Base-by-base conservation (phyloP, 2,797 vertebrate genomes). In the Pangasius larnaudii region DNA sequence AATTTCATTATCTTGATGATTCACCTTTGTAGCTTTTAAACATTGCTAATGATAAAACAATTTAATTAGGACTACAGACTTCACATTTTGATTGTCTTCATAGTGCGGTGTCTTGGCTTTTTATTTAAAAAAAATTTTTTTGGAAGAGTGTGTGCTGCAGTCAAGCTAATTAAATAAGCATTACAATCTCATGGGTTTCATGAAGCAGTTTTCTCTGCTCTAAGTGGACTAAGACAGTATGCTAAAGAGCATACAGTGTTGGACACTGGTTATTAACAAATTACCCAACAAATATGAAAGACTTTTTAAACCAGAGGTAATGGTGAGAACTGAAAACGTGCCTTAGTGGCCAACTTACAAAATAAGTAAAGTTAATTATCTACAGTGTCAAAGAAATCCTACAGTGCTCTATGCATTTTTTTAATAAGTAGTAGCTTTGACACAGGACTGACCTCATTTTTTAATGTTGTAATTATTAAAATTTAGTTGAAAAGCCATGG, bases 91-190 rank as follows among this genome's bases (percentile, higher is more conserved):
- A 63, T 88, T 63, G 74, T 82, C 85, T 85, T 19, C 42, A 61
- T 24, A 58, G 46, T 75, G 39, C 61, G 78, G 39, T 79, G 33
- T 27, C 61, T 75, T 85, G 53, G 24, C 83, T 87, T 65, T 24
- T 72, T 58, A 18, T 27, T n/a, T 36, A 51, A 87, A 84, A 69
- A 46, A 56, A 67, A 5, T 5, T 56, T 18, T 18, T 56, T 56
- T 86, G 69, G 51, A 42, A 71, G 51, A 83, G 72, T 63, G 39
- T 46, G 71, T 83, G 79, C 84, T 61, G 85, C 85, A 83, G 83
- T 88, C 84, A 89, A 58, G 77, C 88, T 39, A 88, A 88, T 88
- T 89, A 89, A 71, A 86, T 30, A 51, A 24, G 36, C 75, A 80
- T 42, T 30, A 53, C 39, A 74, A 71, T 90, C 85, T 49, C 39